Base-by-base conservation (phyloP, 2,888 invertebrate species). In the Exephanes ischioxanthus region DNA sequence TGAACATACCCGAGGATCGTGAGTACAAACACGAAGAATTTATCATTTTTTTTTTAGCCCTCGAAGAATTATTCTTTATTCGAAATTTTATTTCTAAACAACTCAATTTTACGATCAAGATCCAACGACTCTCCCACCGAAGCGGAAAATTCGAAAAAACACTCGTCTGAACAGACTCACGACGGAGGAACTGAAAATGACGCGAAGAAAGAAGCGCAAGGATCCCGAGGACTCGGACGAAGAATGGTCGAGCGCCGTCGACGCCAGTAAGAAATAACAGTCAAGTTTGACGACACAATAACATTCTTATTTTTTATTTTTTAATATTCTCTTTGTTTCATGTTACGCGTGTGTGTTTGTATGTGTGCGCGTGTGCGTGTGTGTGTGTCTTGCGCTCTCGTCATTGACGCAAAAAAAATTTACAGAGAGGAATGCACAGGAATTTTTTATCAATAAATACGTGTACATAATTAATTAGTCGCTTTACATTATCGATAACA, bases 1-100 rank as follows among this genome's bases (percentile, higher is more conserved):
- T 94, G 91, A 93, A 87, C 85, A 93, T 94, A 85, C 94, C 94
- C 3, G 94, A 92, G 82, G 92, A 94, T 86, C 91, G 94, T 94
- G 85, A 88, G 87, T 84, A 26, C 9, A 53, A 33, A 9, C 45
- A 5, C 48, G 4, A 61, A 41, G 53, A 61, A 48, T 51, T 26
- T 33, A 66, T 51, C 37, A 19, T 63, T 4, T 22, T 63, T 4
- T 22, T 26, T 7, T 41, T 1, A 45, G 61, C 26, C 37, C 51
- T 26, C 48, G 30, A 45, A 26, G 16, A 37, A 72, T 22, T 9
- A 9, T 77, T 30, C 53, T 66, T 82, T 70, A 58, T 26, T 37
- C 14, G 66, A 14, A 75, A 80, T 70, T 70, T 75, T 80, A 48
- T n/a, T 66, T 33, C 26, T 11, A 11, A 11, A 58, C 26, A 26